Conservation (phyloP, 2,888 invertebrate genomes). For the Caenorhabditis macrosperma region DNA sequence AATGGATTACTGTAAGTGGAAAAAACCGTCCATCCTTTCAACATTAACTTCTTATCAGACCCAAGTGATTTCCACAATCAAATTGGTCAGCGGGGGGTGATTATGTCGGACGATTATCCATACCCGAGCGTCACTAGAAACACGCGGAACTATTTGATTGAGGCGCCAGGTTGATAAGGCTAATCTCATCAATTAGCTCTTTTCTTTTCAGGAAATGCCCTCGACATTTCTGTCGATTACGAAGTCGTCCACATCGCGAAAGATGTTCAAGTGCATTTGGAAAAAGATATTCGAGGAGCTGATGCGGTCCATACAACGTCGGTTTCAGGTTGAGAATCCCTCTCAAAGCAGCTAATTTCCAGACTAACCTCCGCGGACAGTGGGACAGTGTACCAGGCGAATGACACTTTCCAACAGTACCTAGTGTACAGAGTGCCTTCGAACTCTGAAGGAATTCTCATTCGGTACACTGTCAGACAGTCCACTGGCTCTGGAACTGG, state of each 20-base stretch:
- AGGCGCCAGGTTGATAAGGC: not conserved
- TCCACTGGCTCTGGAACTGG: too few species aligned
- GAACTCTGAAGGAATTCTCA: conserved; percentile 8
- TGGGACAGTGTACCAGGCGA: not conserved
- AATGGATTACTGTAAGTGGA: not conserved
- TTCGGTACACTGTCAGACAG: conserved; percentile 23
- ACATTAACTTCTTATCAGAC: not conserved
- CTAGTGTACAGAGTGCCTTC: not conserved
- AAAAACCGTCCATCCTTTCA: not conserved
- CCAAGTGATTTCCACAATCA: not conserved
- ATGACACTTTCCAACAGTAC: conserved; percentile 19
- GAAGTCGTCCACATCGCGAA: not conserved
- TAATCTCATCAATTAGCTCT: too few species aligned
- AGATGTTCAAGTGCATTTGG: not conserved
- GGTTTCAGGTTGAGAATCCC: not conserved
- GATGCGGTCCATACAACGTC: not conserved
- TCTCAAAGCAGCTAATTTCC: too few species aligned
- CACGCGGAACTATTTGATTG: not conserved
- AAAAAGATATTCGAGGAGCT: not conserved
- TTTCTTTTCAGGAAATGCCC: not conserved
- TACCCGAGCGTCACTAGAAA: not conserved
- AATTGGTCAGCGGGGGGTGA: not conserved
- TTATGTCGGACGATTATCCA: not conserved
- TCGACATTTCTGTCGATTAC: not conserved
- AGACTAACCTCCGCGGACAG: conserved; percentile 4